Percentiles rank a stretch among this genome's conserved stretches.
Evolutionary conservation across 2,797 vertebrate species (phyloP).

Genomic region (Caiman crocodilus): DNA sequence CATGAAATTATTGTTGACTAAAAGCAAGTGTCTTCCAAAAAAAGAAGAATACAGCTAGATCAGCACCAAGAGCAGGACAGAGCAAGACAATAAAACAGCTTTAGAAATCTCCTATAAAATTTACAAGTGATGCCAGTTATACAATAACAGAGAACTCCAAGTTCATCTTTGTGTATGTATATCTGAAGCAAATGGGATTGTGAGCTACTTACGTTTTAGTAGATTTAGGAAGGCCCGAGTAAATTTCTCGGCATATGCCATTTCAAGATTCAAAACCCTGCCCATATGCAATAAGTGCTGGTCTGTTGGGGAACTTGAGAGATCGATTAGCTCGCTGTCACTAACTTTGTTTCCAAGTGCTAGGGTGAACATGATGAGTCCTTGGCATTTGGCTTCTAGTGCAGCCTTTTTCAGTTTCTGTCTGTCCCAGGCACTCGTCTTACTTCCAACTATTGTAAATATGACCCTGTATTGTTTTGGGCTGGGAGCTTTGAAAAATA

Average conservation of each 20-base stretch:
- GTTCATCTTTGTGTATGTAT: background rate
- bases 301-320: slow-evolving; percentile 82
- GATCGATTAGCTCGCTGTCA: slow-evolving; percentile 76
- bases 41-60: background rate
- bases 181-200: background rate
- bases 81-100: background rate
- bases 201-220: slow-evolving; percentile 83
- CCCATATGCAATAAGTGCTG: slow-evolving; percentile 86
- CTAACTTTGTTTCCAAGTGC: slow-evolving; percentile 79
- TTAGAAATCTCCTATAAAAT: background rate
- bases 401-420: slow-evolving; percentile 80
- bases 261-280: slow-evolving; percentile 69
- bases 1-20: background rate
- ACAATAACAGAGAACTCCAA: background rate
- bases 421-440: slow-evolving; percentile 81
- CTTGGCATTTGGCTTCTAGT: slow-evolving; percentile 85
- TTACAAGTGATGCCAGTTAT: background rate
- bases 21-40: background rate
- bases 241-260: slow-evolving; percentile 84
- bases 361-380: slow-evolving; percentile 86
- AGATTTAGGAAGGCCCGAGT: slow-evolving; percentile 85
- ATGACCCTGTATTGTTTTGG: slow-evolving; percentile 79
- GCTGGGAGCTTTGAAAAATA: slow-evolving; percentile 77
- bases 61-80: background rate
- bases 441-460: slow-evolving; percentile 82